phyloP scores from a whole-genome alignment of 2,113 vertebrate species.

The Lepisosteus oculatus region DNA sequence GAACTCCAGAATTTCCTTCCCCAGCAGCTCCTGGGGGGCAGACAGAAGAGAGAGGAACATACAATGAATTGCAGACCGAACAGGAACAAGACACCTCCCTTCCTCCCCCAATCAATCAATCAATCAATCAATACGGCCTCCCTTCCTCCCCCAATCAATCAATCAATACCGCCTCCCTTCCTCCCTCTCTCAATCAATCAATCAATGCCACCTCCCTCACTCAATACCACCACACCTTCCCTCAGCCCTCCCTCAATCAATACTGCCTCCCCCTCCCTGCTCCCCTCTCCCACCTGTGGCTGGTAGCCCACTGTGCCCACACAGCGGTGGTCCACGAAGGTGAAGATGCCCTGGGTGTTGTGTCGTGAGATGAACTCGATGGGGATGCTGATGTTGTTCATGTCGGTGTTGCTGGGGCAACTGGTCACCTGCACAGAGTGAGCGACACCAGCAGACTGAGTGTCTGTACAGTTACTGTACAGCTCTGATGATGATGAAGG shows the following conservation, averaged over 20 bases:
- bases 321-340: conserved; percentile 93
- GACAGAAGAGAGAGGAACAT: not conserved
- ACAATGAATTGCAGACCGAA: accelerated
- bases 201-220: not conserved
- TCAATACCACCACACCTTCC: not conserved
- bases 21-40: conserved; percentile 82
- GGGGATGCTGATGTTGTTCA: conserved; percentile 79
- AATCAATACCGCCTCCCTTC: not conserved
- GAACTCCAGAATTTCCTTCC: conserved; percentile 91
- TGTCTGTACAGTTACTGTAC: too few relatives aligned
- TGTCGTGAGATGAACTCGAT: conserved; percentile 96
- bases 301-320: conserved; percentile 86
- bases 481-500: too few relatives aligned
- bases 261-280: not conserved
- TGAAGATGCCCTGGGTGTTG: conserved; percentile 85
- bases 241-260: not conserved
- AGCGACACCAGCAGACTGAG: not conserved
- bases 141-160: not conserved
- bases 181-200: not conserved
- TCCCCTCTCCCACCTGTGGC: conserved; percentile 73
- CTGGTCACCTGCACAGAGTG: conserved; percentile 76
- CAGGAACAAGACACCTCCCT: not conserved
- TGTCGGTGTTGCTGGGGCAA: conserved; percentile 81
- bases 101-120: not conserved
- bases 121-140: not conserved